Conservation (phyloP, 1,140 invertebrate genomes). For the Diachasmimorpha longicaudata region DNA sequence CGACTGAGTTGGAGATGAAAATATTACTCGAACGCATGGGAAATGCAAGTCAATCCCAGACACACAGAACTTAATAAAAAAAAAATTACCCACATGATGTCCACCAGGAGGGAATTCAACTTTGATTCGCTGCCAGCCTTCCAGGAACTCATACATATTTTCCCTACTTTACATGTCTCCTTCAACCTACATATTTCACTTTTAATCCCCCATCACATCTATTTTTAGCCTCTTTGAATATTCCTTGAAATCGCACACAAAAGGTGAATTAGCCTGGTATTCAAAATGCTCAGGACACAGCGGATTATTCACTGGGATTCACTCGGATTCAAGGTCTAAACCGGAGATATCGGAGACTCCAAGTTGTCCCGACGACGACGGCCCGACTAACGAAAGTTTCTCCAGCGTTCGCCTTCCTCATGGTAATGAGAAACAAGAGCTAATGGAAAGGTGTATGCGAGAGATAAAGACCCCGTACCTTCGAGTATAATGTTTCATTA, state of each 20-base stretch:
- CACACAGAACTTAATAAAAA: conserved; percentile 47
- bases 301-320: not conserved
- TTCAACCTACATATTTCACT: not conserved
- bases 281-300: not conserved
- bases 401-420: not conserved
- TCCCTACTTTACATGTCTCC: not conserved
- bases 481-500: not conserved
- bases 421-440: not conserved
- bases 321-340: not conserved
- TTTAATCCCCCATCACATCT: not conserved
- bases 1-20: too few species aligned
- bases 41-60: conserved; percentile 36
- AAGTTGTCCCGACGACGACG: not conserved
- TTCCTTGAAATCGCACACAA: not conserved
- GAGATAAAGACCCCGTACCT: not conserved
- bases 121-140: not conserved
- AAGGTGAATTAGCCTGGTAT: not conserved
- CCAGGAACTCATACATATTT: not conserved
- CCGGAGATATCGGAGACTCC: not conserved
- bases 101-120: not conserved
- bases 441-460: not conserved
- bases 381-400: not conserved
- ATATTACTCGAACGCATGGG: not conserved
- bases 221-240: not conserved
- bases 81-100: conserved; percentile 19